These are phyloP conservation scores for Malurus splendens DNA, from an alignment of 2,797 vertebrate genomes.

Conservation along the genomic window DNA sequence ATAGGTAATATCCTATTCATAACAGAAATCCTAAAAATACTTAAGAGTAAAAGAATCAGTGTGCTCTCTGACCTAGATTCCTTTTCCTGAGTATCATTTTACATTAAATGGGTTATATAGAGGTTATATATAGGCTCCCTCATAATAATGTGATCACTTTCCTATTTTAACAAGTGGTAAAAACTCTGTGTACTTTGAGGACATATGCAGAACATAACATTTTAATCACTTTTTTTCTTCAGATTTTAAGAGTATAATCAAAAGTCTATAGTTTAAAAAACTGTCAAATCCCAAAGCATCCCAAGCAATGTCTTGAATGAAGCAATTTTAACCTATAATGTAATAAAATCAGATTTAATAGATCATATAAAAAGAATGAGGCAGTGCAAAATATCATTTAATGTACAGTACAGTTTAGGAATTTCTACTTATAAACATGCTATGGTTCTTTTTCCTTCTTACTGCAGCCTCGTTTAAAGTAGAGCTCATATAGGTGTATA, in stretches of 20 bases:
- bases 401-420: neutral
- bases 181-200: neutral
- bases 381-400: neutral
- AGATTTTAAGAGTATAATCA: conserved; percentile 7
- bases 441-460: neutral
- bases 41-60: neutral
- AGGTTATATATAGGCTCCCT: neutral
- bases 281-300: neutral
- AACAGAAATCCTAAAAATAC: neutral
- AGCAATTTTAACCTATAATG: neutral
- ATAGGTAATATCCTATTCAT: neutral
- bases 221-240: conserved; percentile 10
- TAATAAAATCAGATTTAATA: conserved; percentile 7
- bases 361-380: neutral
- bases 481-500: neutral
- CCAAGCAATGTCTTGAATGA: neutral
- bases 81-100: neutral
- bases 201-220: conserved; percentile 3
- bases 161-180: neutral
- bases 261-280: neutral
- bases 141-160: neutral
- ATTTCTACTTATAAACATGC: neutral
- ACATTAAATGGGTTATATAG: neutral
- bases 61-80: neutral
- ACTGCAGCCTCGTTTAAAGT: neutral